These are phyloP conservation scores for Dolichallabes microphthalmus DNA, from an alignment of 2,113 vertebrate species.

Conservation along the genomic window DNA sequence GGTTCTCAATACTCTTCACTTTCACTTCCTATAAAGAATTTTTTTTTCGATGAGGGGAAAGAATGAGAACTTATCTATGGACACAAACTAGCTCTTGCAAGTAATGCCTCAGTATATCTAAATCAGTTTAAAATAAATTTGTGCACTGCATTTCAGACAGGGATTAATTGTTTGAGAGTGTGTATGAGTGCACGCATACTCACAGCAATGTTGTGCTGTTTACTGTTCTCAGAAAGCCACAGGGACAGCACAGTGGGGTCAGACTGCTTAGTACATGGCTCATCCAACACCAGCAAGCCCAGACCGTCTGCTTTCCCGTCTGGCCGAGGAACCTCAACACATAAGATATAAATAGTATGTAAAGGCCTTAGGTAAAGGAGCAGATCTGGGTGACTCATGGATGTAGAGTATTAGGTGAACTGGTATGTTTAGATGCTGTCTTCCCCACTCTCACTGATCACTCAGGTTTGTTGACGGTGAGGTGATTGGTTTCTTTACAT, in stretches of 20 bases:
- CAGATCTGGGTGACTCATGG: too few relatives aligned
- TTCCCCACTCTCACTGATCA: too few relatives aligned
- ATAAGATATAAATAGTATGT: neutral
- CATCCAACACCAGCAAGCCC: conserved; percentile 87
- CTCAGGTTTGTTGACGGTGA: too few relatives aligned
- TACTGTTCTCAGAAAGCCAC: conserved; percentile 91
- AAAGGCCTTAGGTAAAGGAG: too few relatives aligned
- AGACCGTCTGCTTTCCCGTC: conserved; percentile 83
- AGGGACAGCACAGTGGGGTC: conserved; percentile 91
- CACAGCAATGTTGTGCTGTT: conserved; percentile 83
- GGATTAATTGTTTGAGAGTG: neutral
- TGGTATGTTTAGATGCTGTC: too few relatives aligned
- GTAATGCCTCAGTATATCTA: neutral
- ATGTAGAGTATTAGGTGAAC: too few relatives aligned
- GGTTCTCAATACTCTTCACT: conserved; percentile 84
- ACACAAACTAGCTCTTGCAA: neutral
- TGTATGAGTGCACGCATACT: conserved; percentile 50
- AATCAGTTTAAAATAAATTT: neutral
- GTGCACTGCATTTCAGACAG: neutral
- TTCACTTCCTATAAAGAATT: conserved; percentile 75
- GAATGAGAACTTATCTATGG: neutral
- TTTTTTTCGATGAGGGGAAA: too few relatives aligned
- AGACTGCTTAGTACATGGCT: conserved; percentile 90
- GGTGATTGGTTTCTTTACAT: too few relatives aligned
- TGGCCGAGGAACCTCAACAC: conserved; percentile 82